Conservation (phyloP, 2,797 vertebrate species). For the Scomberomorus guttatus region DNA sequence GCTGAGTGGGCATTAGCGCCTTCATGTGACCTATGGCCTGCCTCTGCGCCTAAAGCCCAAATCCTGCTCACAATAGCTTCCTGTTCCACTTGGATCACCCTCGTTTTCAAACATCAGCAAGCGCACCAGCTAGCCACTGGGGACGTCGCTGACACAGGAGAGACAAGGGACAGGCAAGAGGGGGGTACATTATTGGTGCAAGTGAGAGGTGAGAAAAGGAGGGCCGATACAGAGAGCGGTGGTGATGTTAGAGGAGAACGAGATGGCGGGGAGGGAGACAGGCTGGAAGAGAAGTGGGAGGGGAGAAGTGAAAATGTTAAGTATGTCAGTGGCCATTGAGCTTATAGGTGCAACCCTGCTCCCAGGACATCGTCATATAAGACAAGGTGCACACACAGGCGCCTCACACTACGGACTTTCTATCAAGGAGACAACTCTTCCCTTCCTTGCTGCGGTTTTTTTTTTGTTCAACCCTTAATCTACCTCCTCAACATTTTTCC, state of each 20-base stretch:
- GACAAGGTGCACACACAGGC: conserved; percentile 62
- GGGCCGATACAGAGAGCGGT: conserved; percentile 51
- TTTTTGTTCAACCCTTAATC: conserved; percentile 41
- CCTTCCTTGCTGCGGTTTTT: conserved; percentile 16
- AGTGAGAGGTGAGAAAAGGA: conserved; percentile 48
- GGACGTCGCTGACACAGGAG: conserved; percentile 78
- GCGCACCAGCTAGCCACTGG: conserved; percentile 73
- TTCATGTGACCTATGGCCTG: conserved; percentile 88
- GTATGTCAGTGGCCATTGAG: conserved; percentile 73
- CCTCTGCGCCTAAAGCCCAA: conserved; percentile 88
- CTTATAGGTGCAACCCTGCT: conserved; percentile 75
- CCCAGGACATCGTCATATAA: conserved; percentile 72
- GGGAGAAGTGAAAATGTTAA: conserved; percentile 69
- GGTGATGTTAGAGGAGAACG: conserved; percentile 61
- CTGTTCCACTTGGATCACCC: conserved; percentile 89
- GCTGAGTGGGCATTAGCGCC: conserved; percentile 87
- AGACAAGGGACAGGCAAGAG: conserved; percentile 59
- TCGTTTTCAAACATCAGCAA: conserved; percentile 85
- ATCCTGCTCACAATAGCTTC: conserved; percentile 90
- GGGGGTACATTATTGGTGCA: conserved; percentile 50
- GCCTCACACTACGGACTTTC: conserved; percentile 55
- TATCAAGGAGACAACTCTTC: conserved; percentile 54
- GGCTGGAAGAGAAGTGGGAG: conserved; percentile 70
- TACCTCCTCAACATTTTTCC: conserved; percentile 42
- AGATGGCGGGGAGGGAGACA: conserved; percentile 55